phyloP scores from a whole-genome alignment of 2,888 invertebrate genomes.

The Euphydryas editha region DNA sequence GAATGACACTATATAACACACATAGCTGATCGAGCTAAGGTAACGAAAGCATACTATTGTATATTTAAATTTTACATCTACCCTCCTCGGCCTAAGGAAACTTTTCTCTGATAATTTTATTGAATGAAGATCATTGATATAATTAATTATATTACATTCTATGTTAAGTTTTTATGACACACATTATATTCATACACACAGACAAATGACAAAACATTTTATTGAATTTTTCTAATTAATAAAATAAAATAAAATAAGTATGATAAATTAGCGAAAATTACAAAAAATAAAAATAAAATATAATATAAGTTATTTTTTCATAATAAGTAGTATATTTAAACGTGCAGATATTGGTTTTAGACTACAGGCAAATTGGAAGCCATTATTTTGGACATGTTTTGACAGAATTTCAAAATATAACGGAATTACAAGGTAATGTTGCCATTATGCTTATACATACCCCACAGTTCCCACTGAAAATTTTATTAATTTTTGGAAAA shows the following conservation, averaged over 20 bases:
- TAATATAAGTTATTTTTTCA: no score
- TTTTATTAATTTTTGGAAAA: no score
- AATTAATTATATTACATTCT: background rate
- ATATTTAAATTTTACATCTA: background rate
- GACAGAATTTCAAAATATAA: background rate
- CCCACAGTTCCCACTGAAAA: background rate
- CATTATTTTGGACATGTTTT: background rate
- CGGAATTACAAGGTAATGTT: background rate
- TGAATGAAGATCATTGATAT: background rate
- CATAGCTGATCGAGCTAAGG: background rate
- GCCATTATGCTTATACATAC: background rate
- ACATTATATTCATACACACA: no score
- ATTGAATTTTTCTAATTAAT: no score
- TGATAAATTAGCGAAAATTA: no score
- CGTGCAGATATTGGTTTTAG: no score
- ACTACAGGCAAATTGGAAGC: no score
- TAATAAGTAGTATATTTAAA: no score
- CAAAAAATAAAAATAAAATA: no score
- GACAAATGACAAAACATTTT: no score
- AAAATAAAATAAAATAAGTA: no score
- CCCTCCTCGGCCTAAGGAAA: background rate
- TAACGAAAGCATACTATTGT: background rate
- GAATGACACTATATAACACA: background rate
- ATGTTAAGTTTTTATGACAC: background rate
- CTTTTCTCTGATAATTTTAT: background rate